Evolutionary conservation across 1,140 invertebrate genomes (phyloP), one percentile per base, ranked within the genome.

Genomic region (Lycorma delicatula): DNA sequence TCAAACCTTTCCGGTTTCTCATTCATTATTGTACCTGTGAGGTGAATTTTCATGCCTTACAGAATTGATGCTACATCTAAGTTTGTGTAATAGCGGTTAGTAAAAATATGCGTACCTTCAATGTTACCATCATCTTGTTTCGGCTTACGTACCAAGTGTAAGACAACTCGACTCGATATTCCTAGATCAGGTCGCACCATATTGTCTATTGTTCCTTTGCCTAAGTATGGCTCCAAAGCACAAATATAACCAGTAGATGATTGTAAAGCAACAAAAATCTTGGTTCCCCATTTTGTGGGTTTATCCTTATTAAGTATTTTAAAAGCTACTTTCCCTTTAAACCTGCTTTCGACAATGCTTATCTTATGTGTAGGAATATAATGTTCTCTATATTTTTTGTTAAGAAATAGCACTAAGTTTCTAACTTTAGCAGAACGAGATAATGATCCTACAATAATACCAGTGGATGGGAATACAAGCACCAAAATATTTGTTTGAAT

Each of bases 311-410:
- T 56, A 27, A 48, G 48, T 5, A 28, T 13, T 22, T 56, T 56
- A 23, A 56, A 56, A 12, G 34, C 23, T n/a, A 56, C 36, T 56
- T 26, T 22, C 12, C 54, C 54, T 46, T 56, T 56, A 29, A 56
- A 56, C 3, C 26, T 22, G 16, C 38, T 27, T 29, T 47, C 54
- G 20, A 48, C 41, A 20, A 56, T 18, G 16, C 18, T 25, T 13
- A 47, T 11, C 18, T 46, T 47, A 4, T 23, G 3, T 7, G 3
- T 6, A 3, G 54, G 26, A n/a, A 9, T 4, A 31, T 53, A 53
- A 20, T 53, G 20, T 20, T 53, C 50, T 18, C 50, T 31, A 53
- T 3, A 34, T 31, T 53, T 53, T 27, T 53, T 53, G n/a, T 53
- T 27, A 3, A 53, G n/a, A 28, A 29, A 53, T 3, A 29, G 5